Base-by-base conservation (phyloP, 1,140 invertebrate genomes). In the Uloborus diversus region DNA sequence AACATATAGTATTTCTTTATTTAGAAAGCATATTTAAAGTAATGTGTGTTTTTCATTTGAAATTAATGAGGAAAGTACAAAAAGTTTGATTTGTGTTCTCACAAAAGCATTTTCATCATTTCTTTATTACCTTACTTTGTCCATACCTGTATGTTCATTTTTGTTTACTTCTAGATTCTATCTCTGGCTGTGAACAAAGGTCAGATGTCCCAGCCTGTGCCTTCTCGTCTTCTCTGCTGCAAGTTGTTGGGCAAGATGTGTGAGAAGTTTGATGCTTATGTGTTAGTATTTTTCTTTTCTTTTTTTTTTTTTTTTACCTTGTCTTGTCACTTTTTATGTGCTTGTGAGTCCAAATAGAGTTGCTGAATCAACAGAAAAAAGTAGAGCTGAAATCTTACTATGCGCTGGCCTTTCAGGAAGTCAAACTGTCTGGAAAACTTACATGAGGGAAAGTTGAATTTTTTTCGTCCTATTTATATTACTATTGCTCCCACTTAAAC, bases 191-290 rank as follows among this genome's bases (percentile, higher is more conserved):
- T 91, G 70, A 87, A 85, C 81, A 92, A 92, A 86, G 91, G 91
- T 69, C 90, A 92, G 85, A 85, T 91, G 49, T 89, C 89, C 53
- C 90, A 92, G 83, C 85, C 90, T 53, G 85, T 91, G 17, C 86
- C 87, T 82, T 90, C 90, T 59, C 87, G 91, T 81, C 84, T 92
- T 65, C 89, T 88, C 20, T 90, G 90, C 82, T 92, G 91, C 86
- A 90, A 89, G 84, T 88, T 93, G 69, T 86, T 93, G 51, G 92
- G 92, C n/a, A 91, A 91, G 86, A 89, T 92, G 73, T 89, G 89
- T 51, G 90, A 89, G 37, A 89, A 90, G 82, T 89, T 91, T 83
- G 89, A 91, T 83, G 85, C 89, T 68, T 86, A 87, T 84, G 84
- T 89, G 90, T 91, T 86, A 89, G 89, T 89, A 17, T 1, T 82